phyloP scores from a whole-genome alignment of 1,140 invertebrate species.

The Patella vulgata region DNA sequence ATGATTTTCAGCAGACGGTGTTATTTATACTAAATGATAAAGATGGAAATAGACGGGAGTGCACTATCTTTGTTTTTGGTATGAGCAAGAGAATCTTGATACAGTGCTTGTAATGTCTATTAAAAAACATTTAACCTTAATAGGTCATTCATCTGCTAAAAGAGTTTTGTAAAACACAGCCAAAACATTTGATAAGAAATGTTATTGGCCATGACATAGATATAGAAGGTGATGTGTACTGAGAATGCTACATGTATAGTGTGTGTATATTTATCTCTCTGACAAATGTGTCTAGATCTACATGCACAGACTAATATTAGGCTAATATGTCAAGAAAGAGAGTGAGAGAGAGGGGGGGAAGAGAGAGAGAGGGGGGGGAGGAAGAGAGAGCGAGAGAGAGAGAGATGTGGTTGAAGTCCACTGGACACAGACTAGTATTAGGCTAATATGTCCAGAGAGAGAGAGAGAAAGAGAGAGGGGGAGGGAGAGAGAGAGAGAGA shows the following conservation, averaged over 20 bases:
- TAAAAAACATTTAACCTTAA: constrained; percentile 1
- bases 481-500: not conserved
- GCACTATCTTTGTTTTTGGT: too few species aligned
- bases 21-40: too few species aligned
- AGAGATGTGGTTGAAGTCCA: not conserved
- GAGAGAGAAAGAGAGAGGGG: not conserved
- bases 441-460: too few species aligned
- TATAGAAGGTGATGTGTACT: not conserved
- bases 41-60: too few species aligned
- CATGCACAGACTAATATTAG: not conserved
- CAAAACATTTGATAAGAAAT: constrained; percentile 3
- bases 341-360: not conserved
- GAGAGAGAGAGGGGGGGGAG: not conserved
- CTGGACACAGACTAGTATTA: too few species aligned
- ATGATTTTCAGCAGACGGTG: too few species aligned
- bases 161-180: not conserved
- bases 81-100: too few species aligned
- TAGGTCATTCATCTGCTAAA: not conserved
- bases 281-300: not conserved
- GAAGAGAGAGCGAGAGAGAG: not conserved
- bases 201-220: not conserved
- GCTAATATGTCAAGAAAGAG: not conserved
- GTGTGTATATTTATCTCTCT: not conserved
- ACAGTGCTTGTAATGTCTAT: too few species aligned
- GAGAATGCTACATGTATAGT: not conserved